Conservation (phyloP, 2,113 vertebrate species). For the Bothrops jararaca region DNA sequence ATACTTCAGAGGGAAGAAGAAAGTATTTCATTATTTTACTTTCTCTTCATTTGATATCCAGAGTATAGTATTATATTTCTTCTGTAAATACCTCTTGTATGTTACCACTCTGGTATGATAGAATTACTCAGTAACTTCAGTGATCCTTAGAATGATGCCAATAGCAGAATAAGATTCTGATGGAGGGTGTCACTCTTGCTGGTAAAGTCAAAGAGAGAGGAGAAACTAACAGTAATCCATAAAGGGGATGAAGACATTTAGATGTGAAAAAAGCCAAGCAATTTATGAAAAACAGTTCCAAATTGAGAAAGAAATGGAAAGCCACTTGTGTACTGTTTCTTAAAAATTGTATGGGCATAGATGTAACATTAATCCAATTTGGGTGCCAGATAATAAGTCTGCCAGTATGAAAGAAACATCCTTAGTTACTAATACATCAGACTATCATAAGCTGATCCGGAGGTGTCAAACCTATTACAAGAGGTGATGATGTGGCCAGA, state of each 20-base stretch:
- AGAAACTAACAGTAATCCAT: not conserved
- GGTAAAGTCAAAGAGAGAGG: not conserved
- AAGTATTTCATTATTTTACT: not conserved
- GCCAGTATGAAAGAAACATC: not conserved
- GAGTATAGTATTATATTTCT: not conserved
- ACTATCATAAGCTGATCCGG: not conserved
- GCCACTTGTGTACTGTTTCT: not conserved
- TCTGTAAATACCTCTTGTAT: not conserved
- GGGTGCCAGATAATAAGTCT: not conserved
- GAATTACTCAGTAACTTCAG: not conserved
- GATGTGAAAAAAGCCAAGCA: not conserved
- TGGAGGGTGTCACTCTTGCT: not conserved
- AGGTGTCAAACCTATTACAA: not conserved
- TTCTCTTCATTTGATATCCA: not conserved
- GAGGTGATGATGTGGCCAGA: not conserved
- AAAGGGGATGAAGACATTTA: not conserved
- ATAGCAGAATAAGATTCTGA: not conserved
- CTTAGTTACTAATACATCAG: not conserved
- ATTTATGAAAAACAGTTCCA: not conserved
- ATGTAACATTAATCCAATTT: not conserved
- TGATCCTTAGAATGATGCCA: not conserved
- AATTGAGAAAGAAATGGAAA: not conserved
- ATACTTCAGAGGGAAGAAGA: not conserved
- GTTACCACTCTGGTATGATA: not conserved
- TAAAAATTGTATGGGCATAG: not conserved